phyloP scores from a whole-genome alignment of 2,113 vertebrate species.

The Sarotherodon lohbergeri region DNA sequence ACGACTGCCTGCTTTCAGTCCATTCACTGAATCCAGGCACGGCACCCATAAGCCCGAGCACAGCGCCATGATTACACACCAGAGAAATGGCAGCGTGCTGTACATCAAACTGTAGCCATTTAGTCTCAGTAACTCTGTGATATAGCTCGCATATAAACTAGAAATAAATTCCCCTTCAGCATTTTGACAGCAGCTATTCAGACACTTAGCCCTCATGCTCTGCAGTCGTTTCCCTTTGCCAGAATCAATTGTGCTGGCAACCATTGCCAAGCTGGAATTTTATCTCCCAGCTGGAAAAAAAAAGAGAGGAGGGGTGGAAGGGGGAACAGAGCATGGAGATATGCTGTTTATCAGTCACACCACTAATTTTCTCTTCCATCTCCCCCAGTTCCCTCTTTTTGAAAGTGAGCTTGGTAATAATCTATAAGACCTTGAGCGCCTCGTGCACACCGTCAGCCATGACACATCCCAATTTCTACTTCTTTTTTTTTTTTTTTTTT shows the following conservation, averaged over 20 bases:
- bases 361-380: constrained; percentile 28
- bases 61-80: constrained; percentile 6
- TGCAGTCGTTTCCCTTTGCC: constrained; percentile 44
- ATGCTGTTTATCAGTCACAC: constrained; percentile 52
- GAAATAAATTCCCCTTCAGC: constrained; percentile 47
- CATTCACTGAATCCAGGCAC: not conserved
- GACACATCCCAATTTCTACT: not conserved
- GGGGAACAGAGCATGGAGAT: constrained; percentile 9
- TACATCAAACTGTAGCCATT: constrained; percentile 49
- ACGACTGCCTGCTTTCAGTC: not conserved
- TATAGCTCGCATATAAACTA: constrained; percentile 48
- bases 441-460: constrained; percentile 17
- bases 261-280: constrained; percentile 43
- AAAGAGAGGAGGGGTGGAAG: not conserved
- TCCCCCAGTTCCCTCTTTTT: constrained; percentile 3
- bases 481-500: not conserved
- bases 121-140: constrained; percentile 39
- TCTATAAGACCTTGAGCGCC: constrained; percentile 40
- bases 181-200: constrained; percentile 60
- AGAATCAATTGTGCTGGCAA: constrained; percentile 55
- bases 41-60: constrained; percentile 1
- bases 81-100: constrained; percentile 24
- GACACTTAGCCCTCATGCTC: constrained; percentile 42
- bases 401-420: constrained; percentile 51
- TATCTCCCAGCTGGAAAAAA: constrained; percentile 37